phyloP scores from a whole-genome alignment of 2,888 invertebrate genomes.

The Uropetala carovei region DNA sequence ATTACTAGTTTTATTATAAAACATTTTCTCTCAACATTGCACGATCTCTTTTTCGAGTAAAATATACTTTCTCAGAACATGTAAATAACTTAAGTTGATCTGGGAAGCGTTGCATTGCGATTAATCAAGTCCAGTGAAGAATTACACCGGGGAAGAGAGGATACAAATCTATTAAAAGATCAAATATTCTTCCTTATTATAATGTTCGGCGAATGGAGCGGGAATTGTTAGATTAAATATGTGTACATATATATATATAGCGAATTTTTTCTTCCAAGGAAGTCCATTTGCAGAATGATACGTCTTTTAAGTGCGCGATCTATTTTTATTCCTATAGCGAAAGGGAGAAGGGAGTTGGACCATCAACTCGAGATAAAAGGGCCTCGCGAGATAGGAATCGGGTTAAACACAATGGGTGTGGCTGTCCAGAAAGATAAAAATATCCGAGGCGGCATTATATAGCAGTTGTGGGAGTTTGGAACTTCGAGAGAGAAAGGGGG shows the following conservation, averaged over 20 bases:
- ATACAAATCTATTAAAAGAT: no score
- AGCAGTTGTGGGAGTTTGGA: neutral
- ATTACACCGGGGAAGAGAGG: no score
- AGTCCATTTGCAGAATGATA: neutral
- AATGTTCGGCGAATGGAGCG: no score
- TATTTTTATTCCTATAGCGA: neutral
- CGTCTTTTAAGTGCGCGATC: neutral
- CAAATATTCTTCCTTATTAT: no score
- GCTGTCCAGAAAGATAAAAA: slow-evolving; percentile 51
- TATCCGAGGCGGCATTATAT: slow-evolving; percentile 44
- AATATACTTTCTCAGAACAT: no score
- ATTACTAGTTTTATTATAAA: no score
- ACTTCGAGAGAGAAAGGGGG: neutral
- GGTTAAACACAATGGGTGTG: slow-evolving; percentile 38
- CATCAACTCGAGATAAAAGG: neutral
- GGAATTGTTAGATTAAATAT: no score
- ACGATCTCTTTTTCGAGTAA: no score
- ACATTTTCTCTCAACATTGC: no score
- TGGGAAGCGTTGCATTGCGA: no score
- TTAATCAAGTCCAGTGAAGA: no score
- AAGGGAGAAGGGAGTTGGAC: neutral
- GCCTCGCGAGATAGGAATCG: slow-evolving; percentile 4
- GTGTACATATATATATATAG: neutral
- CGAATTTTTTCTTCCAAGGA: neutral
- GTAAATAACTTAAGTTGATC: no score